Base-by-base conservation (phyloP, 2,888 invertebrate species). In the Podotricha telesiphe region DNA sequence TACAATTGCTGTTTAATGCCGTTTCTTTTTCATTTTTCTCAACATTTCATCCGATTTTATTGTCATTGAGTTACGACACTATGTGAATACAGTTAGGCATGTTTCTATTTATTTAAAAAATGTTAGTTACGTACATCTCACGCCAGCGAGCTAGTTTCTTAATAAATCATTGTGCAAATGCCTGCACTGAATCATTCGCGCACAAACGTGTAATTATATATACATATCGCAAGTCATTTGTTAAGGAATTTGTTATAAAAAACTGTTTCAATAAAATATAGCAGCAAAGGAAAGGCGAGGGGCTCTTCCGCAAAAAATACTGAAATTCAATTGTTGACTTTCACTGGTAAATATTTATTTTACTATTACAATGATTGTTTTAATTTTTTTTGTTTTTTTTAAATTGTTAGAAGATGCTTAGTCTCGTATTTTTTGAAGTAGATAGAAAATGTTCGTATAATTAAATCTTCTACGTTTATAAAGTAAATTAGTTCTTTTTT, bases 311-410 rank as follows among this genome's bases (percentile, higher is more conserved):
- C 28, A 55, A 53, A 55, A 47, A 56, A 63, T 34, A 53, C 22
- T 37, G 55, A 37, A 58, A 75, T 75, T 81, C n/a, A 78, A 79
- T 74, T 78, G 81, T 81, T 80, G 80, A 79, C 80, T 84, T 74
- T 77, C 64, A 69, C 74, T 76, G 76, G 78, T 80, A 83, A 83
- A 83, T 83, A 83, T 84, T 85, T 85, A 80, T 79, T 77, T 78
- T 75, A 77, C 81, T 74, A 79, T 79, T 75, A 70, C 72, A 77
- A 78, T 76, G 79, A 40, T 56, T 64, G 56, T 48, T 62, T 47
- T 53, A 53, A 55, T 37, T 62, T 48, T 62, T 15, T 19, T n/a
- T 0, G 34, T 37, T 62, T 15, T 15, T 19, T 48, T 47, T 20
- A 5, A 17, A 19, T 19, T 34, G 34, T 17, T 34, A 17, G 8